Base-by-base conservation (phyloP, 1,140 invertebrate species). In the Pollicipes pollicipes region DNA sequence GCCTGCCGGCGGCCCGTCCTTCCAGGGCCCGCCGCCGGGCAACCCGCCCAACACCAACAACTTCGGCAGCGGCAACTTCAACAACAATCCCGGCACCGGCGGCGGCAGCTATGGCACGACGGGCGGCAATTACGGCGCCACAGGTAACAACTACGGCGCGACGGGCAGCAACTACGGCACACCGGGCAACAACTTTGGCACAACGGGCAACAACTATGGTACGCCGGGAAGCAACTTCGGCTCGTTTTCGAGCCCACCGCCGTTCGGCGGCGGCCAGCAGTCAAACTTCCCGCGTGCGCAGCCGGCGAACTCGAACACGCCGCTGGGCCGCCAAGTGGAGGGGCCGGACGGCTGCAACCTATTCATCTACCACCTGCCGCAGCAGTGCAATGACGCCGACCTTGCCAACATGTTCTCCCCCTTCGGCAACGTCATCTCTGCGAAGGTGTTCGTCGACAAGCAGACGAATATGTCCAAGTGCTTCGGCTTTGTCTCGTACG, bases 371-470 rank as follows among this genome's bases (percentile, higher is more conserved):
- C 96, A 99, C 83, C 85, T 99, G 76, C 95, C 97, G 37, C 93
- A 97, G 79, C 95, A 98, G 81, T 98, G 97, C 82, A 90, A 88
- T 70, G 97, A 99, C 81, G 87, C 87, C 69, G 95, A 98, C 82
- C 86, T 99, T 72, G 90, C 91, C 75, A 88, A 91, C 71, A 95
- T 91, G 75, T 98, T 98, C 83, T 83, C 91, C 77, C 93, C 94
- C 70, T 98, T 97, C 83, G 96, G 96, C 76, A 92, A 88, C 80
- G 93, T 99, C 77, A 88, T 99, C 78, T 98, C 95, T 72, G 94
- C 95, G 76, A 98, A 98, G 85, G 95, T 99, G 81, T 98, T 97
- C 83, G 95, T 98, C 83, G 96, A 99, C 84, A 97, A 97, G 83
- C 90, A 96, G 80, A 98, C 96, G 71, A 98, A 97, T 82, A 85